Evolutionary conservation across 2,888 invertebrate genomes (phyloP), one percentile per base, ranked within the genome.

Genomic region (Cerceris rybyensis): DNA sequence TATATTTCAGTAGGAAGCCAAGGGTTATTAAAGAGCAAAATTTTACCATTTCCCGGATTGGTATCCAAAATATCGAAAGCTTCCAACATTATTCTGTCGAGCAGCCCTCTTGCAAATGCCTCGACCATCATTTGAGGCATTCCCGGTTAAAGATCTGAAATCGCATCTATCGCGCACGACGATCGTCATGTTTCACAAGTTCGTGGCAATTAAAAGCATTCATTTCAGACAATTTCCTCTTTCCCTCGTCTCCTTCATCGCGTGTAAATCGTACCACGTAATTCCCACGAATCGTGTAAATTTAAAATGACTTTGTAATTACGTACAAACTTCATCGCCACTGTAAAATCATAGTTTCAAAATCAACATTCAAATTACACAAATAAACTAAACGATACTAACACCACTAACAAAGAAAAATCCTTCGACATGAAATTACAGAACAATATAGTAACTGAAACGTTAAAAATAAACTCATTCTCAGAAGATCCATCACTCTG

Each of bases 1-100:
- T 11, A 50, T 50, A n/a, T 50, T 50, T 50, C 50, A 28, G 28
- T 4, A 28, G 28, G 4, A 4, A 28, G 28, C 28, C 28, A 2
- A 4, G 28, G 28, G 28, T 28, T 28, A 28, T 28, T 28, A 28
- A 28, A 28, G 1, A 2, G 46, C 11, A 17, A 28, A 14, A 17
- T 6, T 69, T 74, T 76, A 85, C 85, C 80, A 13, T 82, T 42
- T 52, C 71, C 49, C 8, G 50, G 16, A 14, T 59, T 50, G 17
- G 68, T 63, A 9, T 83, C 81, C 49, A 85, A 52, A 61, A 77
- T 64, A 55, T 86, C 77, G 58, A 88, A 80, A 9, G 87, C 88
- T 70, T 89, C 84, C 41, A 82, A 17, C 74, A 88, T 85, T 63
- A 89, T 86, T 61, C 83, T 81, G 67, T 86, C 83, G 17, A 90